Conservation (phyloP, 2,888 invertebrate species). For the Drosophila percnosoma region DNA sequence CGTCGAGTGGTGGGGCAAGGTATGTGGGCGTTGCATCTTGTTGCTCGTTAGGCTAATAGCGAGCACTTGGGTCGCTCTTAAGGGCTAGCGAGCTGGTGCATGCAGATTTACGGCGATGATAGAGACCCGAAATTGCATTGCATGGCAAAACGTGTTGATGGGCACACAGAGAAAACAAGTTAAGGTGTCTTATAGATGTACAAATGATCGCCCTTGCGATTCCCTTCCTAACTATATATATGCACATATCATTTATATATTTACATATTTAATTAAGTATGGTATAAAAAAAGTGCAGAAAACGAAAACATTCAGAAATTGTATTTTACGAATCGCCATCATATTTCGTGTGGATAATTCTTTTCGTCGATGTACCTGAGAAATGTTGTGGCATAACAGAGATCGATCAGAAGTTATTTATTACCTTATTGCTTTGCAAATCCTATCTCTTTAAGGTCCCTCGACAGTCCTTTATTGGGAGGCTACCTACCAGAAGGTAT, state of each 20-base stretch:
- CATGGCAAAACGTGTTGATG: conserved; percentile 44
- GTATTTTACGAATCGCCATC: background rate
- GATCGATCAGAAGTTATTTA: conserved; percentile 1
- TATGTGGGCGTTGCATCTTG: conserved; percentile 49
- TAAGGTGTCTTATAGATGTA: background rate
- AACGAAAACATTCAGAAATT: background rate
- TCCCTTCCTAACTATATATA: background rate
- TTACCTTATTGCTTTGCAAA: background rate
- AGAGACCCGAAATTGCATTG: conserved; percentile 37
- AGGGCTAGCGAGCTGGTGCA: conserved; percentile 8
- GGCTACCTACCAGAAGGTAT: background rate
- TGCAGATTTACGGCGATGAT: conserved; percentile 50
- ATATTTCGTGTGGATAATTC: background rate
- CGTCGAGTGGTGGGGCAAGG: conserved; percentile 9
- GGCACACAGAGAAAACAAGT: conserved; percentile 14
- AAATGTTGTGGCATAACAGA: background rate
- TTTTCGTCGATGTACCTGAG: background rate
- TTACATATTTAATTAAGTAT: background rate
- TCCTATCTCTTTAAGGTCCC: background rate
- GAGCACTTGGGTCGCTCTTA: conserved; percentile 31
- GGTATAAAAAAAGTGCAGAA: background rate
- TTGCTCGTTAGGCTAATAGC: conserved; percentile 71
- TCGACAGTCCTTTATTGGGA: background rate
- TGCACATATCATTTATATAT: background rate
- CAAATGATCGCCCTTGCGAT: background rate